Evolutionary conservation across 2,797 vertebrate genomes (phyloP).

Genomic region (Bradypus variegatus): DNA sequence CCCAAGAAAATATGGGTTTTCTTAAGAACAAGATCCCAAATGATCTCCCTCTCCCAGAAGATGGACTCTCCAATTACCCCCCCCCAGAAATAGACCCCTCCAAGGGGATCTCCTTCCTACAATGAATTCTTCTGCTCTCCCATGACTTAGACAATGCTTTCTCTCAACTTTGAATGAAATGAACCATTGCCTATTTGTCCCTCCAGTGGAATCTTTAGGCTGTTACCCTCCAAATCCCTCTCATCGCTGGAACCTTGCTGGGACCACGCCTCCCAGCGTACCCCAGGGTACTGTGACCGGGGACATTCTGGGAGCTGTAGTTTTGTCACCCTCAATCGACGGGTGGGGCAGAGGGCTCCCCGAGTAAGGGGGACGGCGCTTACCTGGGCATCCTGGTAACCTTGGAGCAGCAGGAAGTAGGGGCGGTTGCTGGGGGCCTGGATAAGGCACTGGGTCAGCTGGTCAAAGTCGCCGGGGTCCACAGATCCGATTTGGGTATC

Average conservation of each 20-base stretch:
- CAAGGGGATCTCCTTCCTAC: neutral
- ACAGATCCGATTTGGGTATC: conserved; percentile 50
- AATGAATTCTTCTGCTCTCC: neutral
- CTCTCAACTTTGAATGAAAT: neutral
- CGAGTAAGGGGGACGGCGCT: conserved; percentile 10
- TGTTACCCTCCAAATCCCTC: neutral
- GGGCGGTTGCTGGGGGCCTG: conserved; percentile 89
- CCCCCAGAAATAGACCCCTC: neutral
- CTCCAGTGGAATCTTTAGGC: neutral
- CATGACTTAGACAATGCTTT: neutral
- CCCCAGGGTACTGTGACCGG: neutral
- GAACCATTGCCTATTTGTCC: neutral
- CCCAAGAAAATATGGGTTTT: neutral
- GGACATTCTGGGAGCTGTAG: conserved; percentile 5
- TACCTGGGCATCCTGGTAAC: conserved; percentile 90
- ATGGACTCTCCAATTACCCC: neutral
- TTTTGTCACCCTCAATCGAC: neutral
- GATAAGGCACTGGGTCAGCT: conserved; percentile 90
- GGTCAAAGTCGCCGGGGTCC: conserved; percentile 83
- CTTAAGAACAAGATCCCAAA: neutral
- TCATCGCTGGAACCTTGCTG: neutral
- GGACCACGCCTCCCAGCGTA: neutral
- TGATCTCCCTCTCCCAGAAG: neutral
- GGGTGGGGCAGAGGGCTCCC: neutral
- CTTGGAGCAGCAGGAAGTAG: conserved; percentile 89